Conservation (phyloP, 2,888 invertebrate genomes). For the Orthonychiurus folsomi region DNA sequence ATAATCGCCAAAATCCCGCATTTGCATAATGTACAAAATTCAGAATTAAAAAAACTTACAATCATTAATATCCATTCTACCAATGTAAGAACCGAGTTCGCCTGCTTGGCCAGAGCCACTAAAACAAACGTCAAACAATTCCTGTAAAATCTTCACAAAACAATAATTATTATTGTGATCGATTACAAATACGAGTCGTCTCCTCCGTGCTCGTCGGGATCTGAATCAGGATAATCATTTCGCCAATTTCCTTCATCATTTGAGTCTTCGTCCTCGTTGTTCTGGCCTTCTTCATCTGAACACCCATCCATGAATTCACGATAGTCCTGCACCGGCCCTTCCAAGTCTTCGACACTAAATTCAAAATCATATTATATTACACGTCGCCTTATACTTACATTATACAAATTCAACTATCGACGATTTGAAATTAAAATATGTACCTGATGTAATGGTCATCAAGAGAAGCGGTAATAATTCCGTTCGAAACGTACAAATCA, state of each 20-base stretch:
- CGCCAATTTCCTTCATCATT: conserved; percentile 68
- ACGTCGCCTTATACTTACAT: too few relatives aligned
- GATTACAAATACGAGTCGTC: neutral
- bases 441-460: neutral
- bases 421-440: neutral
- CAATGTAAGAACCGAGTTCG: neutral
- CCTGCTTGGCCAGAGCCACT: neutral
- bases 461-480: neutral
- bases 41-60: too few relatives aligned
- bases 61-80: neutral
- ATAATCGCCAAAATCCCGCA: too few relatives aligned
- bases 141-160: neutral
- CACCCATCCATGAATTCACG: conserved; percentile 28
- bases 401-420: too few relatives aligned
- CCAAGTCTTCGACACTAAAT: too few relatives aligned
- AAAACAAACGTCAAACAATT: neutral
- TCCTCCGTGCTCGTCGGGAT: conserved; percentile 41
- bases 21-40: too few relatives aligned
- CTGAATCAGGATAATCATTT: conserved; percentile 69
- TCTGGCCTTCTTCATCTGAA: conserved; percentile 43
- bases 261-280: conserved; percentile 56
- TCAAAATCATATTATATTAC: too few relatives aligned
- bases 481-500: neutral
- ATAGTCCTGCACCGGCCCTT: too few relatives aligned
- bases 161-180: neutral